Base-by-base conservation (phyloP, 1,140 invertebrate genomes). In the Aphelinus certus region DNA sequence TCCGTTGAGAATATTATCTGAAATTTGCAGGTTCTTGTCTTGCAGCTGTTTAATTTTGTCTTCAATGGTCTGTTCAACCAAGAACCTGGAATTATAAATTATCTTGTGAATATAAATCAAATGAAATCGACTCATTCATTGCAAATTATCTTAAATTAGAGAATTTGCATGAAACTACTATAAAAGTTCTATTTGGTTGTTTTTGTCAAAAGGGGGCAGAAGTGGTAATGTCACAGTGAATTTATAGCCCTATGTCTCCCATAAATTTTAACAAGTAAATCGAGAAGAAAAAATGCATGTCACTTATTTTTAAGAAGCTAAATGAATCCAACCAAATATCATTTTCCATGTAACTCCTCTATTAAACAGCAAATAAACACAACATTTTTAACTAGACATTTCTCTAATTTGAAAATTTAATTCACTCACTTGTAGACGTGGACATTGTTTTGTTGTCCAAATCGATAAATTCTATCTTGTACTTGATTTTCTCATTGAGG, bases 401-500 rank as follows among this genome's bases (percentile, higher is more conserved):
- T 26, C 46, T 55, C 42, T 72, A 1, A 72, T 43, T 26, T 26
- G 26, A 26, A 26, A 58, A n/a, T 42, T 56, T 58, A 55, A 42
- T 67, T 58, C 2, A 77, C 81, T 83, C 87, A 95, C 93, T 94
- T 95, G 83, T 97, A 95, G 61, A 98, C 92, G 71, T 91, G 89
- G 0, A 97, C 96, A 82, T 90, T 84, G 83, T 93, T 95, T n/a
- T 86, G 91, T 83, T 98, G 96, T 0, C 97, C 97, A 60, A 97
- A 91, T 70, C 96, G 88, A 87, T 97, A 96, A 60, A 98, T 93
- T 65, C 96, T 88, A 88, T 98, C 96, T 88, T 95, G 95, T 0
- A 96, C 96, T 85, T 98, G 96, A 9, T 92, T 88, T 88, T 98
- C 96, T 10, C 97, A 86, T 81, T 97, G 96, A 1, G 96, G 97